Base-by-base conservation (phyloP, 2,888 invertebrate genomes). In the Polyploca ridens region DNA sequence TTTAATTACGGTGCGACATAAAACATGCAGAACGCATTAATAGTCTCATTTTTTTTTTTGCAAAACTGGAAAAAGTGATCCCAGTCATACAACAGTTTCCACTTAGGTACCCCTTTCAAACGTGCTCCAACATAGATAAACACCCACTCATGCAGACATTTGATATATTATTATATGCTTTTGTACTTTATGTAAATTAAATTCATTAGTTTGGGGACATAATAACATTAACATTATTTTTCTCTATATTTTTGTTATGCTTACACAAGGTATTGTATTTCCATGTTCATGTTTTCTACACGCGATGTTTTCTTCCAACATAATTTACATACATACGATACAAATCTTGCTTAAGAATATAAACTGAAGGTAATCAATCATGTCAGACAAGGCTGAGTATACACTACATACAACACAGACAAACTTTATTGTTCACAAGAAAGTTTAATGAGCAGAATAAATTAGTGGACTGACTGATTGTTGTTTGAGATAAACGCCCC, bases 401-500 rank as follows among this genome's bases (percentile, higher is more conserved):
- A 49, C 16, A 49, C n/a, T 27, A 27, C 27, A 49, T 16, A 8
- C 49, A 49, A 49, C 16, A 54, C 49, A 19, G 54, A 54, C 8
- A 54, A 54, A 54, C 10, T 54, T 54, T 19, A 54, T 19, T 54
- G 54, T 54, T 54, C 8, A 54, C 19, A 8, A 54, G 54, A 54
- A 54, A 19, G 54, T 54, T 54, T 54, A 54, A 19, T 19, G 19
- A 54, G 16, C 54, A 10, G 54, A 54, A 54, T 54, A 54, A 54
- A 54, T 54, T 54, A 10, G 54, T 3, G 54, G 7, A 19, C 54
- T 46, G 46, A 5, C 41, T 41, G 41, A 41, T 13, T 41, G 11
- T 41, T 49, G 49, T 49, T 49, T 16, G 49, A 49, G 49, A 5
- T 49, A 13, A 16, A 27, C 27, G 63, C 38, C 61, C 63, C 58